Conservation (phyloP, 2,797 vertebrate species). For the Tauraco hartlaubi region DNA sequence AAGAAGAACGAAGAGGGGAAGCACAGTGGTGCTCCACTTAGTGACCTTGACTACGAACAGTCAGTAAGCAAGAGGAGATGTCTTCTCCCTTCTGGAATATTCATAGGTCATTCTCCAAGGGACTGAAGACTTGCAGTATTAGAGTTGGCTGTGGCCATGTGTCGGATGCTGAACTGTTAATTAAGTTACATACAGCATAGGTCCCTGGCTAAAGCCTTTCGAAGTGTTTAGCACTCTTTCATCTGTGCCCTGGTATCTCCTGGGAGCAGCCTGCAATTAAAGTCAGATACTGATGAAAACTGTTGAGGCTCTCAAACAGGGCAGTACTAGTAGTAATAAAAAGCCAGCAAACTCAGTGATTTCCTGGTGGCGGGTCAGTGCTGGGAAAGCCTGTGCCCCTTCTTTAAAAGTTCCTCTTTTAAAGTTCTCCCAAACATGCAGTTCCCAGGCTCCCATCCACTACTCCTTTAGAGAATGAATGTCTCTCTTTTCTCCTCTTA, state of each 20-base stretch:
- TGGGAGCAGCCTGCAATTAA: slow-evolving; percentile 56
- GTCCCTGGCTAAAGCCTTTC: slow-evolving; percentile 41
- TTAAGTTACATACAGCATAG: slow-evolving; percentile 67
- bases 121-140: slow-evolving; percentile 1
- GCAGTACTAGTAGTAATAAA: background rate
- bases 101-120: slow-evolving; percentile 2
- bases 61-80: background rate
- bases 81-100: background rate
- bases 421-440: background rate
- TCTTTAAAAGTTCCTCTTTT: background rate
- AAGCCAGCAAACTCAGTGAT: background rate
- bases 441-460: slow-evolving; percentile 28
- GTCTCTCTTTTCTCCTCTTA: background rate
- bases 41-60: background rate
- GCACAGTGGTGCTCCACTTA: background rate
- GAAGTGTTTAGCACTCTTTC: slow-evolving; percentile 34
- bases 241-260: slow-evolving; percentile 54
- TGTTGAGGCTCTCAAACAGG: background rate
- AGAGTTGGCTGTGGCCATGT: slow-evolving; percentile 25
- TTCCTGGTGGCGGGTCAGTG: background rate
- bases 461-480: background rate
- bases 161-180: slow-evolving; percentile 63
- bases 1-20: background rate
- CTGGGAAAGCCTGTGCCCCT: background rate
- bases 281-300: background rate